These are phyloP conservation scores for Lepisosteus oculatus DNA, from an alignment of 2,113 vertebrate genomes.

Conservation along the genomic window DNA sequence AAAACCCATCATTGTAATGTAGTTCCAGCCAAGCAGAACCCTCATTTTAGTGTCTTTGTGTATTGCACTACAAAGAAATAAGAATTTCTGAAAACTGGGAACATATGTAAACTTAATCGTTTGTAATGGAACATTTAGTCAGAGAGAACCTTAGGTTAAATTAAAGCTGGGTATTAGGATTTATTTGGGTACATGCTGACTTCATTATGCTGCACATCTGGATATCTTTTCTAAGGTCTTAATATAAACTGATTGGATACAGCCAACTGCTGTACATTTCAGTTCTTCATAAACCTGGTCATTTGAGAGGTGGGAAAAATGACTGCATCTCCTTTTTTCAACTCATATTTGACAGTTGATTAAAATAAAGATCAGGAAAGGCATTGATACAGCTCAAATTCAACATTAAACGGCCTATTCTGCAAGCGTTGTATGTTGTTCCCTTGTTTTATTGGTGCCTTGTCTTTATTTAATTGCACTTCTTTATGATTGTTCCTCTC, in stretches of 20 bases:
- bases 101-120: conserved; percentile 39
- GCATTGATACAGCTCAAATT: no score
- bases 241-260: conserved; percentile 7
- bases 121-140: conserved; percentile 39
- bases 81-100: conserved; percentile 12
- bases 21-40: not conserved
- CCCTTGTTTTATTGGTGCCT: no score
- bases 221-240: conserved; percentile 14
- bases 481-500: no score
- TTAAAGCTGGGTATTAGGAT: conserved; percentile 32
- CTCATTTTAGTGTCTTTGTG: not conserved
- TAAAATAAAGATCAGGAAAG: not conserved
- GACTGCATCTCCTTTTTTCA: not conserved
- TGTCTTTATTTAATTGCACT: no score
- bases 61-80: not conserved
- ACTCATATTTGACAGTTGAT: not conserved
- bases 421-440: no score
- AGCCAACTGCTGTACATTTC: not conserved
- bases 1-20: no score
- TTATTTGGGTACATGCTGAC: conserved; percentile 34
- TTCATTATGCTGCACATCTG: conserved; percentile 43
- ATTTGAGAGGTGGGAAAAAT: not conserved
- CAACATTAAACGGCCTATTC: no score
- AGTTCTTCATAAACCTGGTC: not conserved
- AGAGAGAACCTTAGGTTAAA: conserved; percentile 44